Evolutionary conservation across 1,140 invertebrate species (phyloP), one percentile per base, ranked within the genome.

Genomic region (Diabrotica virgifera): DNA sequence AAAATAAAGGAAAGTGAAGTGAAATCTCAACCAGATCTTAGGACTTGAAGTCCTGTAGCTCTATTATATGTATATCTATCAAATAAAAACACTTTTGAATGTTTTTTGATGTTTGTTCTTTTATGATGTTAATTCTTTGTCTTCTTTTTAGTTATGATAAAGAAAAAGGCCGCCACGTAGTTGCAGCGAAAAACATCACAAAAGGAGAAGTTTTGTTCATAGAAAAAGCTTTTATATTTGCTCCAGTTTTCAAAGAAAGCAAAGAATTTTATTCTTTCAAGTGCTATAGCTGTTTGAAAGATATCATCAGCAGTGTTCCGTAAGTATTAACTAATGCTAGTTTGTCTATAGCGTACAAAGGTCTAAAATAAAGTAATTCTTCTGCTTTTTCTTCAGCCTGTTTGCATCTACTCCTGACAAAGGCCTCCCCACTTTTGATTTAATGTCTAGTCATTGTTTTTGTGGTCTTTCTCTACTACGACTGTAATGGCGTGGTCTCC

Each of bases 171-270:
- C 76, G 85, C 63, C 77, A 83, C 72, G 82, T 87, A 11, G 63
- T 83, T 13, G 80, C 85, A 10, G 82, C 81, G 56, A 78, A 76
- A 70, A 76, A 83, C 65, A 82, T 91, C 35, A 74, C 82, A 63
- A 80, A 81, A 62, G 89, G 88, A 2, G 84, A 90, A 70, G 79
- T 87, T 57, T 66, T 91, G 5, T 87, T 90, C 74, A 78, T 88
- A 5, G 90, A 91, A 77, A 85, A 86, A 70, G 86, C 90, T n/a
- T 90, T 86, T 78, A 80, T 85, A 52, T 86, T 86, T 70, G 85
- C 89, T 35, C 76, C 71, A 24, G 67, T 76, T 64, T 74, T 75
- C 59, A 74, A 74, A 59, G 72, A 77, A 59, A 70, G 70, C 38
- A 71, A 72, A 63, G 71, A 75, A 13, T 69, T 77, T 46, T 61